A percentile compares a stretch with the other conserved stretches of the same genome.
Conservation (phyloP, 2,113 vertebrate genomes). For the Oceanites oceanicus region DNA sequence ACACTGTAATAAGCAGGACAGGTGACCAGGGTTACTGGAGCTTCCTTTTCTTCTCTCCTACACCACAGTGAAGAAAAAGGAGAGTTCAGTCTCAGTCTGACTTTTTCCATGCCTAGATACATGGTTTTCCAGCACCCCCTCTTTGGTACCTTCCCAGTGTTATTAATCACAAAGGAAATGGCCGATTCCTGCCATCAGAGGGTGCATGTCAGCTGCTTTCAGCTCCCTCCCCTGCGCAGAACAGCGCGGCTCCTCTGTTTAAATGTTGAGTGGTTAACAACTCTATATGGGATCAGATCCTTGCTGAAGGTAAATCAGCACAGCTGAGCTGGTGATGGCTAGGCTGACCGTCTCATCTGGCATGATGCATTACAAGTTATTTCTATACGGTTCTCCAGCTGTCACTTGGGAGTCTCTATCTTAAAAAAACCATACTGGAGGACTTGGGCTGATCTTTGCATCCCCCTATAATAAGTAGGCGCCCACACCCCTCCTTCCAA, state of each 20-base stretch:
- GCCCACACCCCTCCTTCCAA: not conserved
- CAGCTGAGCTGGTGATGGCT: not conserved
- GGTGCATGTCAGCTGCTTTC: not conserved
- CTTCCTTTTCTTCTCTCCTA: slow-evolving; percentile 72
- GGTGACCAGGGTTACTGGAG: slow-evolving; percentile 8
- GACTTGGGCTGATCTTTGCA: not conserved
- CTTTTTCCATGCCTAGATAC: not conserved
- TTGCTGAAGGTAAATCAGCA: not conserved
- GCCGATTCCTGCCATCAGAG: slow-evolving; percentile 32
- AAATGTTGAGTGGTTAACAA: not conserved
- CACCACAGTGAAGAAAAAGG: not conserved
- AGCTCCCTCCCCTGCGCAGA: not conserved
- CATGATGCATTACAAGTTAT: not conserved
- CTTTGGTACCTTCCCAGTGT: not conserved
- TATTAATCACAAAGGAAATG: not conserved
- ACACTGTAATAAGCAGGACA: slow-evolving; percentile 75
- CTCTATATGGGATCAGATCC: not conserved
- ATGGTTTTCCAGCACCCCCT: not conserved
- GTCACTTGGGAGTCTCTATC: not conserved
- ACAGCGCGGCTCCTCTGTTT: not conserved
- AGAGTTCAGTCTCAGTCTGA: not conserved
- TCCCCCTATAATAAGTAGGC: not conserved
- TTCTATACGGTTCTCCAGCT: not conserved
- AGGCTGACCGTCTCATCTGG: not conserved
- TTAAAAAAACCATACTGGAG: not conserved